Base-by-base conservation (phyloP, 2,888 invertebrate genomes). In the Megaustenia siamemsis region DNA sequence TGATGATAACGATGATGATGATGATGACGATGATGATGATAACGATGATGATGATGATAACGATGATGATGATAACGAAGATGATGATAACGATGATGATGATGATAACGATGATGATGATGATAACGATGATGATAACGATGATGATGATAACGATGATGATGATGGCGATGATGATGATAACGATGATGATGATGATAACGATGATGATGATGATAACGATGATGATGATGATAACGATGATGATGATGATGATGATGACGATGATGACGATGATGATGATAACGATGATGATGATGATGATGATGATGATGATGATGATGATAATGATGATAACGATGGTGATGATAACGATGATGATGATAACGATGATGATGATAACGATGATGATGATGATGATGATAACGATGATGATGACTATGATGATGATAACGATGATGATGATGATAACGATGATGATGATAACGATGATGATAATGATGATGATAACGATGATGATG, bases 61-160 rank as follows among this genome's bases (percentile, higher is more conserved):
- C 71, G 81, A 81, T 53, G 81, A 81, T 81, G 81, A 81, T 81
- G n/a, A n/a, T n/a, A n/a, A n/a, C n/a, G n/a, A n/a, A n/a, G n/a
- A n/a, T n/a, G n/a, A n/a, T n/a, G n/a, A n/a, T n/a, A n/a, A n/a
- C n/a, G n/a, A n/a, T n/a, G 71, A 69, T 69, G 69, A 69, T 69
- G 69, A 69, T 69, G 69, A 69, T 69, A 35, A 69, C 35, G 10
- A 69, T 69, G 10, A 69, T 69, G n/a, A 69, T 69, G 10, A 69
- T 69, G 10, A 69, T 32, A 35, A 69, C 35, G 69, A 69, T 69
- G 73, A 82, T 49, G 53, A 82, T 82, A 73, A 78, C 63, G 73
- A 63, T 60, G 82, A 73, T 56, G 73, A 49, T 60, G 82, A 82
- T 73, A 73, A 82, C 73, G 82, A 82, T 71, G 82, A 82, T 82